phyloP scores from a whole-genome alignment of 2,113 vertebrate genomes.

The Eira barbara region DNA sequence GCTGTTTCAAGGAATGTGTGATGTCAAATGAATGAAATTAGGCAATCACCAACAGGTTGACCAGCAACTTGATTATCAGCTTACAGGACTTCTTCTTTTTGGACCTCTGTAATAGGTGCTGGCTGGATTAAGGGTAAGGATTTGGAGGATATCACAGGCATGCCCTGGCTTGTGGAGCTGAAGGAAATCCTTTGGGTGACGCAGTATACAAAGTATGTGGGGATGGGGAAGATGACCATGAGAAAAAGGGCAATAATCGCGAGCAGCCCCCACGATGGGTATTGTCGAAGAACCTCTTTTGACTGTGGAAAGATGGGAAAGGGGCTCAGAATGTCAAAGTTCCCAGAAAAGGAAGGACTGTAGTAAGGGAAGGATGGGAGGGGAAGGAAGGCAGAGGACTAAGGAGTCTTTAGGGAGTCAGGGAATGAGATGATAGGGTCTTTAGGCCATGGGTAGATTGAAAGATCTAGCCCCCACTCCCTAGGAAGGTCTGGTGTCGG shows the following conservation, averaged over 20 bases:
- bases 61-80: neutral
- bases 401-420: neutral
- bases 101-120: neutral
- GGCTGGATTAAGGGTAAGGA: neutral
- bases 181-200: neutral
- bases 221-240: constrained; percentile 83
- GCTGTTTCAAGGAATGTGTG: neutral
- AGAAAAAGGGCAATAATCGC: constrained; percentile 79
- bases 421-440: neutral
- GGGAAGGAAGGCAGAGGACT: neutral
- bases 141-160: fast-evolving
- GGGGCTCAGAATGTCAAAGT: neutral
- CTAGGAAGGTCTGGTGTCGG: neutral
- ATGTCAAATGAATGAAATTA: neutral
- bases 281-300: constrained; percentile 70
- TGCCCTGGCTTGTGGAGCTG: neutral
- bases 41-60: neutral
- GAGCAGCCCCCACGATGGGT: constrained; percentile 83
- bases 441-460: neutral
- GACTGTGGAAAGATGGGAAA: constrained; percentile 76
- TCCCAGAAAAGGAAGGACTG: neutral
- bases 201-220: constrained; percentile 67
- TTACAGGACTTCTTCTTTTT: neutral
- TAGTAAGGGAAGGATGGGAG: neutral
- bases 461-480: neutral